A percentile compares a stretch with the other conserved stretches of the same genome.
These are phyloP conservation scores for Lamellibrachia satsuma DNA, from an alignment of 2,888 invertebrate genomes.

Conservation along the genomic window DNA sequence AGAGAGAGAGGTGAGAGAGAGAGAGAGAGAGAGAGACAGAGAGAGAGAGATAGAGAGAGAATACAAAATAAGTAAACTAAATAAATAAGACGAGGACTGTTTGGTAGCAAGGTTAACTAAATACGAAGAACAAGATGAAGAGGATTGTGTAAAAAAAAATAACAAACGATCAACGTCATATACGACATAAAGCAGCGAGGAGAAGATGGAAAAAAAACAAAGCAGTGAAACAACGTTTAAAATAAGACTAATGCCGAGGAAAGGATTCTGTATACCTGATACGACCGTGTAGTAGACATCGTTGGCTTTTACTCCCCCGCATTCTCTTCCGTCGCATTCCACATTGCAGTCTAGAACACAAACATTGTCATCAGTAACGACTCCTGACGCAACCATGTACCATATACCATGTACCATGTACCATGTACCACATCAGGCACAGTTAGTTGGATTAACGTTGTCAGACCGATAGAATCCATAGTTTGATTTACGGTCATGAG, in stretches of 20 bases:
- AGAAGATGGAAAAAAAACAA: no score
- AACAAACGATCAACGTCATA: background rate
- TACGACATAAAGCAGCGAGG: no score
- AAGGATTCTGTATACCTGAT: background rate
- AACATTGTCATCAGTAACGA: background rate
- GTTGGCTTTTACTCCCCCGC: constrained; percentile 30
- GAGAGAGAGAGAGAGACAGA: background rate
- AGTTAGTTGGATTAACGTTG: background rate
- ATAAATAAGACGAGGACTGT: background rate
- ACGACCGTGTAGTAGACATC: constrained; percentile 32
- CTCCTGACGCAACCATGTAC: background rate
- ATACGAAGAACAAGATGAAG: background rate
- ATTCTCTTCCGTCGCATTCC: background rate
- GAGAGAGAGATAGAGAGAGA: background rate
- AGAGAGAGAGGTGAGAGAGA: background rate
- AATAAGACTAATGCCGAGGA: background rate
- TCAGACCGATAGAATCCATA: background rate
- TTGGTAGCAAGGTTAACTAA: background rate
- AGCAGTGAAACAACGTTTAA: no score
- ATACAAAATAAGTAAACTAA: background rate
- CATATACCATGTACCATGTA: background rate
- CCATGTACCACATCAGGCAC: background rate
- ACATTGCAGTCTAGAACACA: background rate
- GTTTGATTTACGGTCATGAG: no score
- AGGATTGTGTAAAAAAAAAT: background rate